Conservation (phyloP, 2,113 vertebrate genomes). For the Urocolius indicus region DNA sequence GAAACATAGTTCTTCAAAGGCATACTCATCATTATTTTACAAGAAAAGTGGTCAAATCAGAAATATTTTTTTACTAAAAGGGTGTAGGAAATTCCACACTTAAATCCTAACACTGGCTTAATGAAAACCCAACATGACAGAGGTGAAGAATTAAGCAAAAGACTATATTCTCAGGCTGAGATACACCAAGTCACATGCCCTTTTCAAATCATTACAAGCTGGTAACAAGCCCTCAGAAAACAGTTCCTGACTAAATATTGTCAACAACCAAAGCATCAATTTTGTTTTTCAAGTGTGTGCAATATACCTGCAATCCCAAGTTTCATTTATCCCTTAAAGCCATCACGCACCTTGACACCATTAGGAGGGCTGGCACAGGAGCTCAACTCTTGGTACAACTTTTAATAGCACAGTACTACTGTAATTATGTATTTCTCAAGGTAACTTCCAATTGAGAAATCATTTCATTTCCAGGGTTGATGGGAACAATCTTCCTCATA, state of each 20-base stretch:
- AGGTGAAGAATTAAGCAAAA: slow-evolving; percentile 2
- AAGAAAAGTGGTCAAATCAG: not conserved
- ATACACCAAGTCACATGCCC: not conserved
- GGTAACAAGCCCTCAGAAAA: not conserved
- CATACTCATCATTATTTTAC: not conserved
- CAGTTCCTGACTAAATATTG: slow-evolving; percentile 1
- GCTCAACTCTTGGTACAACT: not conserved
- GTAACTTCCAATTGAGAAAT: not conserved
- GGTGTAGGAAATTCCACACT: not conserved
- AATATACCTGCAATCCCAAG: not conserved
- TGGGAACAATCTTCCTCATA: not conserved
- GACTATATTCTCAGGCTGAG: not conserved
- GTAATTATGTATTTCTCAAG: not conserved
- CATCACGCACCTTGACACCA: not conserved
- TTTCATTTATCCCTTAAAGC: slow-evolving; percentile 15
- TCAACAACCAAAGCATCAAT: not conserved
- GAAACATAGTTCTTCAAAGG: not conserved
- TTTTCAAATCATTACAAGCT: not conserved
- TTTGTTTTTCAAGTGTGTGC: not conserved
- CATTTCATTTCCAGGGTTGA: not conserved
- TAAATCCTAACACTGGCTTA: not conserved
- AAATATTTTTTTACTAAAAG: not conserved
- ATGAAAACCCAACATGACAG: not conserved
- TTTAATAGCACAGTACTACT: not conserved
- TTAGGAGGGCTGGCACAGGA: not conserved